These are phyloP conservation scores for Leucoma salicis DNA, from an alignment of 2,888 invertebrate genomes.

Conservation along the genomic window DNA sequence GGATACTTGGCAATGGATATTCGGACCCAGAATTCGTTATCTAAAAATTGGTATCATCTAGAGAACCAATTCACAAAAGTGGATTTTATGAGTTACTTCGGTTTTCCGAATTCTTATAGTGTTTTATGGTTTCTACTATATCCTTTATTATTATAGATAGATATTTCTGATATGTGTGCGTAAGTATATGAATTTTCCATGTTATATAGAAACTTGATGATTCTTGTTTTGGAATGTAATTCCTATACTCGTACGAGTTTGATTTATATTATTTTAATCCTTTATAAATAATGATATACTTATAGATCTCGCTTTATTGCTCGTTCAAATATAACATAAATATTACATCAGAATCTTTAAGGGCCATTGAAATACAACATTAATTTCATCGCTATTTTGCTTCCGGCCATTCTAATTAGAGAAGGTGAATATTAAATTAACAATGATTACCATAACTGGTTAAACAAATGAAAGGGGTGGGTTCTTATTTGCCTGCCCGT, in stretches of 20 bases:
- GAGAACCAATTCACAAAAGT: background rate
- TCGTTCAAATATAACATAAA: background rate
- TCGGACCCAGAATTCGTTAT: constrained; percentile 1
- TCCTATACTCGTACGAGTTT: no score
- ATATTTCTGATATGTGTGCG: no score
- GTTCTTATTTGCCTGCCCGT: constrained; percentile 5
- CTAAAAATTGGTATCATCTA: background rate
- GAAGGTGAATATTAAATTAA: constrained; percentile 22
- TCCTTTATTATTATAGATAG: background rate
- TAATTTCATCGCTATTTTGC: constrained; percentile 14
- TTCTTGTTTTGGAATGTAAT: no score
- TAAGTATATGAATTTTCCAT: no score
- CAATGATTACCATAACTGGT: constrained; percentile 14
- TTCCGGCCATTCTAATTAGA: constrained; percentile 8
- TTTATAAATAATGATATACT: no score
- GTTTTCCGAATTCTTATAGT: background rate
- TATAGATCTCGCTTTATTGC: no score
- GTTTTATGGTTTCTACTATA: background rate
- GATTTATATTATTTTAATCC: no score
- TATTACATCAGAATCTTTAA: background rate
- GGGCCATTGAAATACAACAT: constrained; percentile 6
- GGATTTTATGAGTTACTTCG: background rate
- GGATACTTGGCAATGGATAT: background rate
- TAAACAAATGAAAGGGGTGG: constrained; percentile 16
- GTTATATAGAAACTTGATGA: no score